These are phyloP conservation scores for Mimas tiliae DNA, from an alignment of 2,888 invertebrate species.

Conservation along the genomic window DNA sequence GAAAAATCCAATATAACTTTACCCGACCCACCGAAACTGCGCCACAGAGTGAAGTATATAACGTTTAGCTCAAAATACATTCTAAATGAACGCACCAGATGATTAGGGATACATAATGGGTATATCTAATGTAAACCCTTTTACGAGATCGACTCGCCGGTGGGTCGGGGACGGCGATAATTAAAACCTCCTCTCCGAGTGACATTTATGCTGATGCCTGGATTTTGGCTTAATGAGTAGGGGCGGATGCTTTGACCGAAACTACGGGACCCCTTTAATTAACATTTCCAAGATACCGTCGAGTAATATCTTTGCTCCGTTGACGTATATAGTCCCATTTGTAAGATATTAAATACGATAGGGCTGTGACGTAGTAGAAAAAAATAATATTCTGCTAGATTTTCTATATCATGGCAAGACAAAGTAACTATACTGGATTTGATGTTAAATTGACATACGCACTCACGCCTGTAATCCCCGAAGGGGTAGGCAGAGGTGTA, in stretches of 20 bases:
- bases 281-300: conserved; percentile 57
- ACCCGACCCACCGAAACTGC: no score
- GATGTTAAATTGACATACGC: no score
- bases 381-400: background rate
- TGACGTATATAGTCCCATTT: conserved; percentile 22
- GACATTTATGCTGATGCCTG: conserved; percentile 80
- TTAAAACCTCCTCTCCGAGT: conserved; percentile 73
- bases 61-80: conserved; percentile 2
- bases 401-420: background rate
- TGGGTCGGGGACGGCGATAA: conserved; percentile 68
- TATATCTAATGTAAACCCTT: conserved; percentile 29
- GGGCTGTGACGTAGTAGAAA: background rate
- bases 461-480: no score
- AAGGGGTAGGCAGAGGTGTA: no score
- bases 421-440: no score
- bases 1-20: no score
- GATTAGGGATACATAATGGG: conserved; percentile 29
- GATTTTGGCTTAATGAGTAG: conserved; percentile 66
- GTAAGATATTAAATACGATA: conserved; percentile 6
- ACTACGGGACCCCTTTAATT: conserved; percentile 55
- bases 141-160: conserved; percentile 46
- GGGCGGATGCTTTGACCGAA: conserved; percentile 67
- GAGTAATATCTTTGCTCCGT: conserved; percentile 29
- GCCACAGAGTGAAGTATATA: no score
- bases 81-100: conserved; percentile 18